Evolutionary conservation across 1,140 invertebrate species (phyloP), one percentile per base, ranked within the genome.

Genomic region (Formica exsecta): DNA sequence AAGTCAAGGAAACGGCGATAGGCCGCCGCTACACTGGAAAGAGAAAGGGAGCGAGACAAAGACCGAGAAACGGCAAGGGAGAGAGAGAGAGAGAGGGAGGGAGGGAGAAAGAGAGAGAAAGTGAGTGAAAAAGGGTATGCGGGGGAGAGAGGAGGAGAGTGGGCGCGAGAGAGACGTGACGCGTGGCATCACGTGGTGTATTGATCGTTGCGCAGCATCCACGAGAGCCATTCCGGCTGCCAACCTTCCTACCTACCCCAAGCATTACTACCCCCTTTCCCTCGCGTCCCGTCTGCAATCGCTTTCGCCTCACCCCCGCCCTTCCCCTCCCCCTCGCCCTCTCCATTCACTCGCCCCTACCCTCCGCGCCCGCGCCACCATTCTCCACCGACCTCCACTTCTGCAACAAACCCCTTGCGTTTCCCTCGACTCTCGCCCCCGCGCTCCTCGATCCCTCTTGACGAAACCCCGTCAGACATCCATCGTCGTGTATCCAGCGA

Each of bases 151-250:
- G 13, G 65, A 8, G 9, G 57, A 65, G 79, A 11, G 44, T 8
- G 36, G 25, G 54, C 25, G 76, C 62, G 64, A 75, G 74, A 86
- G 87, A 91, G 90, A 91, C 87, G 89, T 91, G 92, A 93, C 92
- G 92, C 92, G 91, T 93, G 92, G 89, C 92, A 92, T 91, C 93
- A 93, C 92, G 91, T 93, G 92, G 90, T 87, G 89, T 94, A 94
- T 94, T 94, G 93, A 94, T 94, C 93, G 93, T 90, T 91, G 92
- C 90, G 86, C 93, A 94, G 92, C 91, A 93, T 94, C 92, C 93
- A 90, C 92, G 90, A 93, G 89, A 93, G 90, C 93, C 93, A 94
- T 93, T 93, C 91, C 91, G 91, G 91, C 91, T 92, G 90, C 91
- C 91, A 92, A 90, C 92, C 92, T 92, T 93, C 90, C 93, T 92